These are phyloP conservation scores for Acrocephalus scirpaceus DNA, from an alignment of 2,797 vertebrate species.

Conservation along the genomic window DNA sequence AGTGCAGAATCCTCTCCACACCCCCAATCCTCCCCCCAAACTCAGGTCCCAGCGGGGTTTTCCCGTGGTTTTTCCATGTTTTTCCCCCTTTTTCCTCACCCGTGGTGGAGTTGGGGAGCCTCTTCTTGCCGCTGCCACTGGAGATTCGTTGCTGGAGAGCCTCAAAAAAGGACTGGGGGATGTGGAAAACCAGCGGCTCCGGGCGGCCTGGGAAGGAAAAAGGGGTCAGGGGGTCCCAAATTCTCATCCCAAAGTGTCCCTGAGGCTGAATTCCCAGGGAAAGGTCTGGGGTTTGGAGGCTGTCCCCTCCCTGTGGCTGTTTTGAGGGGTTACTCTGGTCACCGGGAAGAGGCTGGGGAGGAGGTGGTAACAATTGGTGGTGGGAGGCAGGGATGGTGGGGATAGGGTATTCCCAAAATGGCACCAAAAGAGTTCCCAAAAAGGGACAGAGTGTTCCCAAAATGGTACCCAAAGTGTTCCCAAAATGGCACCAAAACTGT, in stretches of 20 bases:
- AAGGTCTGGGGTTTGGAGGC: neutral
- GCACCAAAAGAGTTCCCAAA: no score
- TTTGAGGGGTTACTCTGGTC: neutral
- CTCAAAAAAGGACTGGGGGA: constrained; percentile 91
- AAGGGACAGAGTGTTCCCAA: no score
- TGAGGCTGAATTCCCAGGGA: fast-evolving
- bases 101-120: constrained; percentile 77
- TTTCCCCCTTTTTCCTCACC: neutral
- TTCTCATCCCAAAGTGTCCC: neutral
- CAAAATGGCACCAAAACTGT: no score
- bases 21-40: no score
- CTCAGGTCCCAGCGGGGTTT: neutral
- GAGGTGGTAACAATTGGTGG: neutral
- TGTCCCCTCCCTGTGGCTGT: fast-evolving
- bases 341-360: neutral
- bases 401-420: no score
- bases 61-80: fast-evolving
- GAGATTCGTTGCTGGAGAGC: constrained; percentile 90
- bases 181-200: constrained; percentile 88
- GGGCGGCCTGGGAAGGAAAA: constrained; percentile 51
- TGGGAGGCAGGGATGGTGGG: neutral
- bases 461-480: no score
- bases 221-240: neutral
- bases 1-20: no score
- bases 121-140: constrained; percentile 83